These are phyloP conservation scores for Poliocrania exsul DNA, from an alignment of 2,797 vertebrate genomes.

Conservation along the genomic window DNA sequence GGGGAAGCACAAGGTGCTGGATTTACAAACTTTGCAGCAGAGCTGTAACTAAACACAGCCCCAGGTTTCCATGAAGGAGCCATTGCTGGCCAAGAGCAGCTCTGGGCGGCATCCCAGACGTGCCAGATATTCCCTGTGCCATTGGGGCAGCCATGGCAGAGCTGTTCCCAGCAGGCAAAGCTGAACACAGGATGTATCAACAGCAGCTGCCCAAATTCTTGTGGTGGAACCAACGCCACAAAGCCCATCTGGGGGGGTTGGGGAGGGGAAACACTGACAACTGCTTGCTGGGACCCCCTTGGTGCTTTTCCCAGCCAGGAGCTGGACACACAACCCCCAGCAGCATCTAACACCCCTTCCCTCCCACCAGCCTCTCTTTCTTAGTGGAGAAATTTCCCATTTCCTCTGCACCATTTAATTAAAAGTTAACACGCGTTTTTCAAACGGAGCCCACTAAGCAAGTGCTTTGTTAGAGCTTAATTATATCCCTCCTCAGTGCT, in stretches of 20 bases:
- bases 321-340: background rate
- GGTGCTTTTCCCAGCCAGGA: background rate
- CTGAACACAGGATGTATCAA: background rate
- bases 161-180: background rate
- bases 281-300: rapidly evolving
- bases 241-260: background rate
- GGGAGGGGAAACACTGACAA: background rate
- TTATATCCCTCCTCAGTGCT: constrained; percentile 1
- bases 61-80: background rate
- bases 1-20: background rate
- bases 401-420: constrained; percentile 37
- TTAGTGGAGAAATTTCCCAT: background rate
- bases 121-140: background rate
- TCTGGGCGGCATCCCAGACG: background rate
- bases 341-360: background rate
- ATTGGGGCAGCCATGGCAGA: background rate
- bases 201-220: background rate
- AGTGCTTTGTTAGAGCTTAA: constrained; percentile 72
- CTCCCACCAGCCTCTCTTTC: background rate
- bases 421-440: background rate
- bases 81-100: background rate
- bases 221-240: background rate
- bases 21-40: background rate
- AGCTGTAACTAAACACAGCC: background rate
- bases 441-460: background rate